Evolutionary conservation across 2,113 vertebrate genomes (phyloP).

Genomic region (Centrocercus urophasianus): DNA sequence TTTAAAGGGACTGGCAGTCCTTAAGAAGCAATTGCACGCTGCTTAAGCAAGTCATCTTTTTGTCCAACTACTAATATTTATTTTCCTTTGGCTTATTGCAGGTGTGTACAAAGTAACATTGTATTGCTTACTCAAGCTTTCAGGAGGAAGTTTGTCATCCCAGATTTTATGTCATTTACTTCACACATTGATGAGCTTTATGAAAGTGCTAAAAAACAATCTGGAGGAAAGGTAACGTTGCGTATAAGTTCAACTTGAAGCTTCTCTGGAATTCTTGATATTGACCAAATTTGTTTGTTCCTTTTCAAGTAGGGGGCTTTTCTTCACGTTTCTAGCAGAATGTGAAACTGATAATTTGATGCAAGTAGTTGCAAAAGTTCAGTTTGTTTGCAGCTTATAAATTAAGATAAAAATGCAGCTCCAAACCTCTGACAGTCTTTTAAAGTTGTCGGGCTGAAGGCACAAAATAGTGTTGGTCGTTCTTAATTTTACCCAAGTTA

Average conservation of each 20-base stretch:
- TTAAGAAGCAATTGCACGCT: not conserved
- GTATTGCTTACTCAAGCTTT: constrained; percentile 98
- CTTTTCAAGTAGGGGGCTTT: not conserved
- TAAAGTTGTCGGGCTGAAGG: not conserved
- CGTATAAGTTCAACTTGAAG: not conserved
- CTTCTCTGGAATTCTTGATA: not conserved
- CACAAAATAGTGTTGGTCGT: not conserved
- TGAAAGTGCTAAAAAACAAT: constrained; percentile 90
- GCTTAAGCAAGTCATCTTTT: not conserved
- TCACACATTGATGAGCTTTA: constrained; percentile 94
- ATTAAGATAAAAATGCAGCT: not conserved
- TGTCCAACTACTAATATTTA: not conserved
- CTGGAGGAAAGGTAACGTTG: constrained; percentile 90
- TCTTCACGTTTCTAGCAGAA: not conserved
- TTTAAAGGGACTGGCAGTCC: not conserved
- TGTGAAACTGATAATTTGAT: not conserved
- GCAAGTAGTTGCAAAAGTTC: not conserved
- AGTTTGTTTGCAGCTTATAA: not conserved
- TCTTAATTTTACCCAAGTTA: not conserved
- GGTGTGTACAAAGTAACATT: constrained; percentile 99
- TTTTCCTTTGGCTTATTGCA: constrained; percentile 57
- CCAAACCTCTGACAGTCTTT: not conserved
- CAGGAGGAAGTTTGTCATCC: constrained; percentile 98
- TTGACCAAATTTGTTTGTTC: not conserved
- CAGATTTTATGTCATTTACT: constrained; percentile 95